These are phyloP conservation scores for Elgaria multicarinata DNA, from an alignment of 2,113 vertebrate genomes.

Conservation along the genomic window DNA sequence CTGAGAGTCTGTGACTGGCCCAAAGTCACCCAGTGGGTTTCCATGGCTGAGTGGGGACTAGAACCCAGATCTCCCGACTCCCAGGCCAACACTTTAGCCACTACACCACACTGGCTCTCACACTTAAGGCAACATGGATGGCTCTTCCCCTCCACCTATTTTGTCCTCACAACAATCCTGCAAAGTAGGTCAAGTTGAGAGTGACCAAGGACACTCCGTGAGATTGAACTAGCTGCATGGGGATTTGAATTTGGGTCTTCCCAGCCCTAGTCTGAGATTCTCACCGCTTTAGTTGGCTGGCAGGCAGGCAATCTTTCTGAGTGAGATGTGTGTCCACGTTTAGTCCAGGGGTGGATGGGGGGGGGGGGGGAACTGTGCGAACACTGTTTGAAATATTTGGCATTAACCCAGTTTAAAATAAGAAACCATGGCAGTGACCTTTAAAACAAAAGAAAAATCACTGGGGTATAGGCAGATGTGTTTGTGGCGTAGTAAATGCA, in stretches of 20 bases:
- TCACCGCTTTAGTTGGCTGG: background rate
- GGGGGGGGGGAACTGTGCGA: background rate
- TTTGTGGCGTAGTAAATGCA: conserved; percentile 43
- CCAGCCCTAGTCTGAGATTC: background rate
- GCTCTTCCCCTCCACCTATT: too few species aligned
- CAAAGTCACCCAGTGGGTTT: too few species aligned
- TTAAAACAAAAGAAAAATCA: background rate
- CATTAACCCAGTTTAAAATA: background rate
- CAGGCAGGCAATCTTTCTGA: background rate
- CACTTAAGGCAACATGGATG: too few species aligned
- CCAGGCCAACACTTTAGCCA: too few species aligned
- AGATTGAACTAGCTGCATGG: background rate
- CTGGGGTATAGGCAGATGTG: background rate
- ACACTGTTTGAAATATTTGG: background rate
- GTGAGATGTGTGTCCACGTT: background rate
- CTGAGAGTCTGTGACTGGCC: too few species aligned
- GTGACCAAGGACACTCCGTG: too few species aligned
- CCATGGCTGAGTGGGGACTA: too few species aligned
- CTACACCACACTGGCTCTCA: too few species aligned
- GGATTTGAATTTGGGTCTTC: background rate
- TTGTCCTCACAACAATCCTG: background rate
- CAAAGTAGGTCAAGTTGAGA: background rate
- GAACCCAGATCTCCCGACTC: too few species aligned
- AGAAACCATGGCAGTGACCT: background rate
- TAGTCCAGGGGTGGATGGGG: background rate